phyloP scores from a whole-genome alignment of 1,140 invertebrate species.

The Nylanderia fulva region DNA sequence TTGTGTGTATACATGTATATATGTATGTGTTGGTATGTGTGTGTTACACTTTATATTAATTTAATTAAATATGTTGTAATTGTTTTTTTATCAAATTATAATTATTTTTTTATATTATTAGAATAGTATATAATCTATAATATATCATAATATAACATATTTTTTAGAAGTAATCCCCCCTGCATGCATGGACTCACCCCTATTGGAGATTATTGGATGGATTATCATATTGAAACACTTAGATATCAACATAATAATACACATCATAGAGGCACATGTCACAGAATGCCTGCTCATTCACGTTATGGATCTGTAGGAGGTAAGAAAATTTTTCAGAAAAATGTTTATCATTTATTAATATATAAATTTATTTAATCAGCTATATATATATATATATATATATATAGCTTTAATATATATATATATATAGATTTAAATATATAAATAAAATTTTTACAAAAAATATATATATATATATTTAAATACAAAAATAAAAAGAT shows the following conservation, averaged over 20 bases:
- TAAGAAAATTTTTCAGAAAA: slow-evolving; percentile 6
- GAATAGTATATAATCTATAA: too few species aligned
- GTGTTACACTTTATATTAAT: too few species aligned
- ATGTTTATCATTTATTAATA: slow-evolving; percentile 10
- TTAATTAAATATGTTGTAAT: not conserved
- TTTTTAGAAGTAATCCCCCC: slow-evolving; percentile 72
- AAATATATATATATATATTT: not conserved
- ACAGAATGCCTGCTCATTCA: slow-evolving; percentile 69
- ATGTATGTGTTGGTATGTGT: too few species aligned
- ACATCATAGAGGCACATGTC: slow-evolving; percentile 63
- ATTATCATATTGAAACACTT: slow-evolving; percentile 32
- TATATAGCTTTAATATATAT: too few species aligned
- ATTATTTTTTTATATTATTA: slow-evolving; percentile 30
- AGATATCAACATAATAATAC: slow-evolving; percentile 25
- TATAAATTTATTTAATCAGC: slow-evolving; percentile 24
- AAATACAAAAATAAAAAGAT: not conserved
- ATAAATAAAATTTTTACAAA: too few species aligned
- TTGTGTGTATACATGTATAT: too few species aligned
- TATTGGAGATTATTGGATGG: slow-evolving; percentile 65
- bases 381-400: not conserved
- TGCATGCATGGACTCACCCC: slow-evolving; percentile 74
- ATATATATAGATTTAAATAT: too few species aligned
- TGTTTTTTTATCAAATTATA: slow-evolving; percentile 25
- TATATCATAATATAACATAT: slow-evolving; percentile 18
- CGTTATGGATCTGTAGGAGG: slow-evolving; percentile 59